A percentile compares a stretch with the other conserved stretches of the same genome.
Conservation (phyloP, 2,797 vertebrate genomes). For the Ctenopoma multispine region DNA sequence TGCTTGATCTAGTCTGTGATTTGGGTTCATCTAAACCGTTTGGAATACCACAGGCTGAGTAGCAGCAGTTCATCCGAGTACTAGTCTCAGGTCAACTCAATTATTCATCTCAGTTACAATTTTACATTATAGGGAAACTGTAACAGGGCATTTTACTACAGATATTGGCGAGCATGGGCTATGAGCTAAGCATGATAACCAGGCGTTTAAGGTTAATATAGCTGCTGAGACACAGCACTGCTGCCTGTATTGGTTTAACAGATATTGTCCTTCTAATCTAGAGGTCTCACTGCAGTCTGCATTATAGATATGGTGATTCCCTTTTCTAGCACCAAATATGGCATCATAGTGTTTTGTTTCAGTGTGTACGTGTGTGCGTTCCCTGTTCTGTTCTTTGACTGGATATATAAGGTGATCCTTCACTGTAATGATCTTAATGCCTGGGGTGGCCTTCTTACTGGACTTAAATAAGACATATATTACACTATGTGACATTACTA, state of each 20-base stretch:
- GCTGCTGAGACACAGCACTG: constrained; percentile 60
- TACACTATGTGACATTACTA: constrained; percentile 86
- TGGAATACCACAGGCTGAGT: constrained; percentile 54
- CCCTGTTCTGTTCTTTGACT: constrained; percentile 72
- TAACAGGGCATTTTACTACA: constrained; percentile 39
- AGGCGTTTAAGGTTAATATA: constrained; percentile 38
- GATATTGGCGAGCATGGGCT: constrained; percentile 32
- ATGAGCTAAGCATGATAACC: constrained; percentile 37
- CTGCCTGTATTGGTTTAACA: constrained; percentile 68
- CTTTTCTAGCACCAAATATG: constrained; percentile 79
- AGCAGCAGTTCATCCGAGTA: constrained; percentile 48
- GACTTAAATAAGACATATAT: constrained; percentile 91
- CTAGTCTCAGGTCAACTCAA: constrained; percentile 33
- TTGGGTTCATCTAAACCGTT: constrained; percentile 36
- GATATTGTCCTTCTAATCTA: constrained; percentile 55
- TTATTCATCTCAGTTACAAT: constrained; percentile 48
- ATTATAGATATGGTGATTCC: constrained; percentile 73
- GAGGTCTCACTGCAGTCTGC: constrained; percentile 72
- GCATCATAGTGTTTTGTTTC: constrained; percentile 64
- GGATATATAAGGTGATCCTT: constrained; percentile 76
- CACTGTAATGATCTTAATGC: constrained; percentile 72
- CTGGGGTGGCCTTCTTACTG: constrained; percentile 78
- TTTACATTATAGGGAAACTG: constrained; percentile 33
- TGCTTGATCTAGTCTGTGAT: constrained; percentile 49
- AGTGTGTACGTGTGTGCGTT: constrained; percentile 56